Evolutionary conservation across 35 echinoderm and acorn worm species (phyloP), one percentile per base, ranked within the genome.

Genomic region (Nesometra sesokonis): DNA sequence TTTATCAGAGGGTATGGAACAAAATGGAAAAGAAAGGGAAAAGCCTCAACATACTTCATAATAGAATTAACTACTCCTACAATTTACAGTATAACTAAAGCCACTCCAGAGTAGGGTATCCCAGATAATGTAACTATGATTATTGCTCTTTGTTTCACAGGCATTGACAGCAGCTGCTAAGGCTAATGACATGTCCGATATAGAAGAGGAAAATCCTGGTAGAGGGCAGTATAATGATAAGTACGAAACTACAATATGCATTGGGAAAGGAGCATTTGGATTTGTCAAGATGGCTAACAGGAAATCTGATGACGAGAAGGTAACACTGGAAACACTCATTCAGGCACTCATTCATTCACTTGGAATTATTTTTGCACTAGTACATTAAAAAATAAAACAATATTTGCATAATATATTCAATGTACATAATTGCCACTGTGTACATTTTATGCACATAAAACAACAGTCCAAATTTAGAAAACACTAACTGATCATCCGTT

Each of bases 191-290:
- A 82, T 86, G 33, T 40, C 89, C 0, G 85, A 88, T 79, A 93
- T 94, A 36, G 89, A 93, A 29, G 96, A 99, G 30, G 46, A 89
- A 32, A 34, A 87, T 15, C 85, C 93, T 78, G 93, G 96, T 9
- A 47, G 32, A 30, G 96, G 96, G 46, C 80, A 84, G 29, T 99
- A 99, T 77, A 83, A 89, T 40, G 77, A 88, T 30, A 78, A 91
- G 34, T 99, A 99, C 30, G 86, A 43, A 29, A 99, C 92, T 3
- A 82, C 94, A 0, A 93, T 90, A 34, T 94, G 89, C 47, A 99
- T 99, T 27, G 96, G 96, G 29, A 99, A 99, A 89, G 96, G 96
- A 52, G 96, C 92, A 15, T 94, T 99, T 83, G 96, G 96, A 35
- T 99, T 99, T 77, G 96, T 99, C 33, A 99, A 99, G 88, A 90